Percentiles rank a stretch among this genome's conserved stretches.
phyloP scores from a whole-genome alignment of 92 coral and sea anemone genomes.

The Zoanthus sansibaricus region DNA sequence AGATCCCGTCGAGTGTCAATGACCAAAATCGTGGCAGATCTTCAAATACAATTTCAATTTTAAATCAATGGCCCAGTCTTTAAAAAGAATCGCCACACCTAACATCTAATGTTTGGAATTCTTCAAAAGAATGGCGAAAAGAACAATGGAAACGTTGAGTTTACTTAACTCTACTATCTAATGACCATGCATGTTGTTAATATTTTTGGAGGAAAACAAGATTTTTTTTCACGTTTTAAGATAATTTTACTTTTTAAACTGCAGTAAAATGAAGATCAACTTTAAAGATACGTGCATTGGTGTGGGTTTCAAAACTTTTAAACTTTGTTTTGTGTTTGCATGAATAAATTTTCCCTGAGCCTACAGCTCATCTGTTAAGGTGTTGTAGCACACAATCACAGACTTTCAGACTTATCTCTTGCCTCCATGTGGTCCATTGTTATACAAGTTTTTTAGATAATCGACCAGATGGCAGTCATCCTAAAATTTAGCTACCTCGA shows the following conservation, averaged over 20 bases:
- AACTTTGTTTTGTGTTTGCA: slow-evolving; percentile 48
- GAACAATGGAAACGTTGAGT: slow-evolving; percentile 59
- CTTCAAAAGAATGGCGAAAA: slow-evolving; percentile 57
- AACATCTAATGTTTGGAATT: slow-evolving; percentile 40
- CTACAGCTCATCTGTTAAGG: slow-evolving; percentile 83
- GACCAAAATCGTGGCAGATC: slow-evolving; percentile 19
- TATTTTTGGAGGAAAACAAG: slow-evolving; percentile 25
- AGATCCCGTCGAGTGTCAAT: slow-evolving; percentile 23
- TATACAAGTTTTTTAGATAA: slow-evolving; percentile 86
- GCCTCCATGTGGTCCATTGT: slow-evolving; percentile 98
- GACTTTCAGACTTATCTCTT: slow-evolving; percentile 82
- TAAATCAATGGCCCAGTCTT: slow-evolving; percentile 23
- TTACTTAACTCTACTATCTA: slow-evolving; percentile 41
- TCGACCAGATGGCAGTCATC: slow-evolving; percentile 96
- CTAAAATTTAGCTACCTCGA: slow-evolving; percentile 77
- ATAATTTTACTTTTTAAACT: slow-evolving; percentile 21
- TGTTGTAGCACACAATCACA: slow-evolving; percentile 68
- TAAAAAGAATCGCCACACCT: slow-evolving; percentile 30
- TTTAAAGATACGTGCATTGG: neutral
- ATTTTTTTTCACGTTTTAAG: slow-evolving; percentile 17
- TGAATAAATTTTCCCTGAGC: slow-evolving; percentile 54
- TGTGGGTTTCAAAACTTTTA: neutral
- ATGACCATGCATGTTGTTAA: slow-evolving; percentile 60
- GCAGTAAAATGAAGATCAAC: slow-evolving; percentile 10
- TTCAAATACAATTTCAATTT: slow-evolving; percentile 14